Conservation (phyloP, 2,113 vertebrate genomes). For the Oplegnathus fasciatus region DNA sequence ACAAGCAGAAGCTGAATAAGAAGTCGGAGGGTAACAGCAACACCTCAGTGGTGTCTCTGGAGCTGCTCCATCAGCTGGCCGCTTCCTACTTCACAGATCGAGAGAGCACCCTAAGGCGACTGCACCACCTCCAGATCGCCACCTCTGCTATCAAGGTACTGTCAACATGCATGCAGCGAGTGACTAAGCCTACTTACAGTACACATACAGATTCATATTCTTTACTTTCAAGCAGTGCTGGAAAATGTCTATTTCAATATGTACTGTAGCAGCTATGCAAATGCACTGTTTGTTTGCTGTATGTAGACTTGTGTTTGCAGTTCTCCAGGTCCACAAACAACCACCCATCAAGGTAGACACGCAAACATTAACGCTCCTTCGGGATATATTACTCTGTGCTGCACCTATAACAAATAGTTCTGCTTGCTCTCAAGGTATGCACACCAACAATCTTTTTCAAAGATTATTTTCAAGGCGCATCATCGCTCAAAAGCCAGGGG, state of each 20-base stretch:
- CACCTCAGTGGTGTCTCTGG: slow-evolving; percentile 92
- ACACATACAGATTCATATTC: background rate
- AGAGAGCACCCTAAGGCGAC: slow-evolving; percentile 93
- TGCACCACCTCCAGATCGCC: slow-evolving; percentile 98
- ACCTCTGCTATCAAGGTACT: slow-evolving; percentile 96
- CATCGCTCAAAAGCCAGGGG: slow-evolving; percentile 38
- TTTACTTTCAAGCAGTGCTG: background rate
- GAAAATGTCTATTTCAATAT: background rate
- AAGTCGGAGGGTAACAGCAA: slow-evolving; percentile 90
- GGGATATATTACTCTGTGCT: slow-evolving; percentile 8
- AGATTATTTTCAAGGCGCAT: slow-evolving; percentile 53
- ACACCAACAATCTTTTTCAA: slow-evolving; percentile 38
- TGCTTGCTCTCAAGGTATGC: slow-evolving; percentile 20
- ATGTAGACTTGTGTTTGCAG: slow-evolving; percentile 21
- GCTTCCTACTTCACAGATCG: slow-evolving; percentile 99
- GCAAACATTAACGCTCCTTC: slow-evolving; percentile 31
- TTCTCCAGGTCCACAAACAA: slow-evolving; percentile 32
- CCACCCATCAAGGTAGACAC: slow-evolving; percentile 25
- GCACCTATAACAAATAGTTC: slow-evolving; percentile 36
- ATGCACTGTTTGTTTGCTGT: slow-evolving; percentile 27
- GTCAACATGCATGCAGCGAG: background rate
- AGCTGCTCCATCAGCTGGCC: slow-evolving; percentile 96
- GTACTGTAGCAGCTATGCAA: background rate
- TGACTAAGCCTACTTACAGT: background rate
- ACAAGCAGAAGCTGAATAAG: slow-evolving; percentile 95